These are phyloP conservation scores for Noctua comes DNA, from an alignment of 2,888 invertebrate genomes.

Conservation along the genomic window DNA sequence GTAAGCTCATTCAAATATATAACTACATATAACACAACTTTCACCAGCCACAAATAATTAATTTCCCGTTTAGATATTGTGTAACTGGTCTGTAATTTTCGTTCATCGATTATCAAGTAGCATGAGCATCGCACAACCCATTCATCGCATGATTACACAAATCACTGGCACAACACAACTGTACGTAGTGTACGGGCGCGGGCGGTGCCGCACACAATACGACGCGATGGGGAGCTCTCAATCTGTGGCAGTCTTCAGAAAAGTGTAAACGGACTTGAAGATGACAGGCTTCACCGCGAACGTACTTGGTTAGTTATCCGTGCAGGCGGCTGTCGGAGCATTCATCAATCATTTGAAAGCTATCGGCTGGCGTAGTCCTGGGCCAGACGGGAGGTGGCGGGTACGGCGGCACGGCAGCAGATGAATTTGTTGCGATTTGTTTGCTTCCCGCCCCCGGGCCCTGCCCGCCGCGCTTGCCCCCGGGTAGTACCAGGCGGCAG, in stretches of 20 bases:
- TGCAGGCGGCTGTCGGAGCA: constrained; percentile 1
- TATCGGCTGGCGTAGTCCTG: background rate
- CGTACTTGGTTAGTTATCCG: constrained; percentile 14
- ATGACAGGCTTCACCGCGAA: constrained; percentile 17
- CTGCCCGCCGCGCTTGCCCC: background rate
- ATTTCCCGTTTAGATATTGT: constrained; percentile 22
- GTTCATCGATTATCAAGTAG: constrained; percentile 34
- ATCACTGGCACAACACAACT: background rate
- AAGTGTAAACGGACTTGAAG: constrained; percentile 34
- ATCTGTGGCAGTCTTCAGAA: constrained; percentile 24
- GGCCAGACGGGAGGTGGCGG: background rate
- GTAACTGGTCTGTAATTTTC: constrained; percentile 29
- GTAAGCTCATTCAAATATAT: background rate
- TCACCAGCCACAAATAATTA: constrained; percentile 5
- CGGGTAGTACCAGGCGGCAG: background rate
- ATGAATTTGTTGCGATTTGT: constrained; percentile 41
- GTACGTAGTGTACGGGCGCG: background rate
- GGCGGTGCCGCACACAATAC: background rate
- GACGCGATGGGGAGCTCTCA: constrained; percentile 30
- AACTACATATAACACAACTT: background rate
- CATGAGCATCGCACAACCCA: constrained; percentile 5
- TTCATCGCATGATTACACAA: constrained; percentile 35
- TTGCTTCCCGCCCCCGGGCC: background rate
- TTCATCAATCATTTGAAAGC: constrained; percentile 17
- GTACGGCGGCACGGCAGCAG: background rate